Base-by-base conservation (phyloP, 2,113 vertebrate genomes). In the Zosterops pallidus region DNA sequence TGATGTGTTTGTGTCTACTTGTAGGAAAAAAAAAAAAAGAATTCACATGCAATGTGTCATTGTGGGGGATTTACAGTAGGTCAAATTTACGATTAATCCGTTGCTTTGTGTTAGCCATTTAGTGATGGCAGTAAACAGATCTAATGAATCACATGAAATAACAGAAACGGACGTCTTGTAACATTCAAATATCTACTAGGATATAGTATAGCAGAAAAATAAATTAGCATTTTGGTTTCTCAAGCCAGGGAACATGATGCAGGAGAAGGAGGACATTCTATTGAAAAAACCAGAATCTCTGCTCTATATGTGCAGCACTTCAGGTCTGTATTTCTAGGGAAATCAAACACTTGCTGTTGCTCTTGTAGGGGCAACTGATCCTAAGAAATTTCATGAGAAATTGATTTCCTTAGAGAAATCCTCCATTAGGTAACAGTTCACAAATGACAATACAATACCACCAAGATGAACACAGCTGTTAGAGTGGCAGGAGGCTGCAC, bases 71-170 rank as follows among this genome's bases (percentile, higher is more conserved):
- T 91, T 92, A 77, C 21, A 85, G 86, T 80, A 93, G 82, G 90
- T 86, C 94, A 88, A 80, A 91, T 77, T 89, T 53, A 78, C 92
- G 81, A 92, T 93, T 92, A 91, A 96, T 78, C 56, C 67, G 25
- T 49, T 90, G 84, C 46, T 88, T 84, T 79, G 83, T 86, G 75
- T 81, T 94, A 90, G 79, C 78, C 77, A 76, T 82, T 95, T 94
- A 93, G 86, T 72, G 81, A 92, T 82, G 70, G 49, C 55, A 82
- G 55, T 68, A 89, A 92, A 92, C 59, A 84, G 72, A 94, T 81
- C 83, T 74, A 89, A 77, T 47, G 39, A 92, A 35, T 75, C 78
- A 77, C 37, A 44, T 49, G 75, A 92, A 89, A 1, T 7, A 94
- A 76, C 26, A 91, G n/a, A 93, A 93, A 86, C 16, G 79, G 88